Percentiles rank a stretch among this genome's conserved stretches.
These are phyloP conservation scores for Zelleria hepariella DNA, from an alignment of 2,888 invertebrate genomes.

Conservation along the genomic window DNA sequence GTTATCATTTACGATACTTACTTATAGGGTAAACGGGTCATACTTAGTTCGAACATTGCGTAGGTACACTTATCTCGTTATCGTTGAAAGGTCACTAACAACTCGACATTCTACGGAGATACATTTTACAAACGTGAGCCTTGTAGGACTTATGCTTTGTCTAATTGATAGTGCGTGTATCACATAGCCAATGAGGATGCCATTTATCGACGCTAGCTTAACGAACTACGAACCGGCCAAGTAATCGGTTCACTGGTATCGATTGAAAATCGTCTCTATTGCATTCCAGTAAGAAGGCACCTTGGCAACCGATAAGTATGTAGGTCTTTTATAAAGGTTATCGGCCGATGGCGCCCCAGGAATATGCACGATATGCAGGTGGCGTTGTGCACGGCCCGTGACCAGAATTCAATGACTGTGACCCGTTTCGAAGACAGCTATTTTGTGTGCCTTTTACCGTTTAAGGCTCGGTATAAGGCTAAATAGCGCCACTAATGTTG, in stretches of 20 bases:
- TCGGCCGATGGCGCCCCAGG: conserved; percentile 34
- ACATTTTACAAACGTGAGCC: neutral
- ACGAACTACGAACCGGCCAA: conserved; percentile 19
- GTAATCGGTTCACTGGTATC: conserved; percentile 13
- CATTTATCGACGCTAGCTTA: conserved; percentile 21
- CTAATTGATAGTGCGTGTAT: conserved; percentile 42
- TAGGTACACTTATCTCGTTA: neutral
- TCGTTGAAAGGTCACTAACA: conserved; percentile 24
- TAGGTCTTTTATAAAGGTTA: conserved; percentile 21
- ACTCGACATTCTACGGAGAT: neutral
- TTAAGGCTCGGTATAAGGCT: too few relatives aligned
- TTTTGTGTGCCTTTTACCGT: conserved; percentile 28
- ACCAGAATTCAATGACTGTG: conserved; percentile 50
- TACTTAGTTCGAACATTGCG: neutral
- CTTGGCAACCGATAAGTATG: neutral
- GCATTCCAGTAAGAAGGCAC: neutral
- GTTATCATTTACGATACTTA: too few relatives aligned
- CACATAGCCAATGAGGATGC: conserved; percentile 32
- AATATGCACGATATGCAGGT: conserved; percentile 57
- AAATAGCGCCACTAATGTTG: too few relatives aligned
- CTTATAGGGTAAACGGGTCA: too few relatives aligned
- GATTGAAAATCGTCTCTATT: neutral
- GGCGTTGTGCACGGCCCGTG: conserved; percentile 46
- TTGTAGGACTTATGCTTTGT: conserved; percentile 40
- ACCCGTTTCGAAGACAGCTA: conserved; percentile 45